Base-by-base conservation (phyloP, 2,888 invertebrate genomes). In the Chymomyza fuscimana region DNA sequence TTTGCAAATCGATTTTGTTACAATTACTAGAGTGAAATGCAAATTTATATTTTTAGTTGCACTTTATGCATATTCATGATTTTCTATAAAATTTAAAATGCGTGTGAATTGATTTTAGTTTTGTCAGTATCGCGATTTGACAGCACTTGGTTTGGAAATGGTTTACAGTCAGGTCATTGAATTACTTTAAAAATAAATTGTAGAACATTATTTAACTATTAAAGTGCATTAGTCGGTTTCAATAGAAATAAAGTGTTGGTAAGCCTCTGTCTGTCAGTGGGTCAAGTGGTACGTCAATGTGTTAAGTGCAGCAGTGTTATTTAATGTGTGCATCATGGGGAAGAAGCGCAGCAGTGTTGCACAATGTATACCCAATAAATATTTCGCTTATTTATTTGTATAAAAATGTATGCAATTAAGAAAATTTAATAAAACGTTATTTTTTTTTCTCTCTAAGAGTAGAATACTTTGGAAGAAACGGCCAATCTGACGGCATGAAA, bases 151-250 rank as follows among this genome's bases (percentile, higher is more conserved):
- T 46, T 46, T 46, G 12, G 12, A 46, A 46, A 46, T 46, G 40
- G 5, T 4, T 10, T 6, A 46, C 12, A 46, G 1, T 46, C 40
- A 12, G 6, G 4, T 10, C 10, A 4, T 12, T 72, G 61, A 65
- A 72, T 72, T 62, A 52, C 29, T 4, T 32, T 46, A 60, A 58
- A 72, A 1, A 19, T 19, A 19, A 19, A n/a, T 72, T 72, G 72
- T 64, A 73, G 73, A 65, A 73, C 63, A 65, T 50, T 50, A 36
- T 54, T 69, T 69, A 68, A 73, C 73, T 73, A 73, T 69, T 73
- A 63, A 73, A 63, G 22, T 54, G 54, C 62, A 69, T 73, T 32
- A 32, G 32, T 7, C 7, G 32, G 32, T 6, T 32, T 2, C 32
- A 32, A 32, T 32, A 2, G 32, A 32, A 32, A 6, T 32, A 6